Evolutionary conservation across 2,113 vertebrate species (phyloP).

Genomic region (Proterorhinus semilunaris): DNA sequence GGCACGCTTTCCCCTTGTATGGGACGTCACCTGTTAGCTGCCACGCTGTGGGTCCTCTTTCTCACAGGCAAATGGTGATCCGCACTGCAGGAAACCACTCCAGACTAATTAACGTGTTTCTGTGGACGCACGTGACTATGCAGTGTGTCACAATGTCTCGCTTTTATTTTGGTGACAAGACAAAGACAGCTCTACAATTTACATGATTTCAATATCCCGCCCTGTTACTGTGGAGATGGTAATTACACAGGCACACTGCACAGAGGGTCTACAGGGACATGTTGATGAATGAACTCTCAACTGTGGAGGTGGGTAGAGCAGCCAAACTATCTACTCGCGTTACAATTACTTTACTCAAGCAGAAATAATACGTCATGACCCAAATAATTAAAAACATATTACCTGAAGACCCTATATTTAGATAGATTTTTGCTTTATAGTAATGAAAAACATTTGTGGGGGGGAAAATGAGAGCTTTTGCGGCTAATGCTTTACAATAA

Average conservation of each 20-base stretch:
- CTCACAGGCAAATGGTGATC: background rate
- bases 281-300: too few species aligned
- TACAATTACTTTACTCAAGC: too few species aligned
- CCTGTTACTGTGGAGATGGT: slow-evolving; percentile 28
- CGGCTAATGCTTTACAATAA: too few species aligned
- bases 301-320: too few species aligned
- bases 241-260: slow-evolving; percentile 29
- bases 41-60: background rate
- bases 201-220: slow-evolving; percentile 43
- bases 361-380: too few species aligned
- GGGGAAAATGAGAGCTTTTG: too few species aligned
- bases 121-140: slow-evolving; percentile 3
- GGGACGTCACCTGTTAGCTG: background rate
- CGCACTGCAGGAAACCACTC: background rate
- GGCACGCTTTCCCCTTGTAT: background rate
- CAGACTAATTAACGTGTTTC: background rate
- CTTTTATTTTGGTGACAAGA: slow-evolving; percentile 25
- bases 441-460: too few species aligned
- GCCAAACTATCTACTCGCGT: too few species aligned
- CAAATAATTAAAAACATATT: too few species aligned
- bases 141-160: slow-evolving; percentile 28
- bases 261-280: too few species aligned
- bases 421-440: too few species aligned
- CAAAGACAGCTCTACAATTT: slow-evolving; percentile 28
- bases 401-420: too few species aligned